A percentile compares a stretch with the other conserved stretches of the same genome.
Evolutionary conservation across 2,888 invertebrate genomes (phyloP).

Genomic region (Choristoneura rosaceana): DNA sequence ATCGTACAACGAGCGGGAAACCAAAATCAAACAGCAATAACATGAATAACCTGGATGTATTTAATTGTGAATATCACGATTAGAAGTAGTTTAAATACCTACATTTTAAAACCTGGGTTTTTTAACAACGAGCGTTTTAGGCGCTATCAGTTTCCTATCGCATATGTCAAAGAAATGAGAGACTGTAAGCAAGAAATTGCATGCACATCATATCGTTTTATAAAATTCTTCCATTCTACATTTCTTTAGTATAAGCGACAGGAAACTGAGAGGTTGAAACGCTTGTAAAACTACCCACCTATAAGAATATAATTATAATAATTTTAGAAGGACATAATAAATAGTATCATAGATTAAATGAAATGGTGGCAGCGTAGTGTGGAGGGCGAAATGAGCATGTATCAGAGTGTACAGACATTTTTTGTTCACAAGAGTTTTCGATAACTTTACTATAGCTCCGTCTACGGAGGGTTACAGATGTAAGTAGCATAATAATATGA

Average conservation of each 20-base stretch:
- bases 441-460: slow-evolving; percentile 63
- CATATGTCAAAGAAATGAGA: no score
- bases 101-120: slow-evolving; percentile 9
- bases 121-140: no score
- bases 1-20: neutral
- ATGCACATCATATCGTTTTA: no score
- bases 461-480: slow-evolving; percentile 48
- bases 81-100: slow-evolving; percentile 15
- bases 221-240: no score
- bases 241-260: no score
- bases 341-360: slow-evolving; percentile 25
- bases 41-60: neutral
- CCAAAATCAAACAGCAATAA: neutral
- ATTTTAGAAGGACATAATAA: neutral
- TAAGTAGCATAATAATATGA: slow-evolving; percentile 24
- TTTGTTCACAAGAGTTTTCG: slow-evolving; percentile 57
- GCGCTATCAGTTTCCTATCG: no score
- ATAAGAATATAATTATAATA: slow-evolving; percentile 2
- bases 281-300: no score
- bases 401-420: slow-evolving; percentile 42
- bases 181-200: no score
- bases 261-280: no score
- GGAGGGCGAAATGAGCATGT: neutral
- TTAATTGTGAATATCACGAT: slow-evolving; percentile 7
- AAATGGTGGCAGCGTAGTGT: neutral